Percentiles rank a stretch among this genome's conserved stretches.
Conservation (phyloP, 2,797 vertebrate species). For the Lacerta viridis region DNA sequence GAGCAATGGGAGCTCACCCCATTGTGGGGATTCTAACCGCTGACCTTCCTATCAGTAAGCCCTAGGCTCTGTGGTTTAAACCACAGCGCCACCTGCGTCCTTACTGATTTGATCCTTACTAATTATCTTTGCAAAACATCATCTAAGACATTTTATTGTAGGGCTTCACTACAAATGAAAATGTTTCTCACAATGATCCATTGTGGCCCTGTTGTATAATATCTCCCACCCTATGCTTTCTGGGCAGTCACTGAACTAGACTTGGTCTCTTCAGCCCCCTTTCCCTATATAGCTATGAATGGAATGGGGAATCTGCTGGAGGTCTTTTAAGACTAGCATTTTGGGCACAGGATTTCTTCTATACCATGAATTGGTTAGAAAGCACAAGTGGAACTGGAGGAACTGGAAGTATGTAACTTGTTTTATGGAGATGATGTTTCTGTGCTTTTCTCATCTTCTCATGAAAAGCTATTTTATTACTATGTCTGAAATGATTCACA, state of each 20-base stretch:
- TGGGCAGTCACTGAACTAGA: neutral
- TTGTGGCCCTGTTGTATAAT: neutral
- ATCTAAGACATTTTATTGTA: neutral
- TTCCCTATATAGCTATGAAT: neutral
- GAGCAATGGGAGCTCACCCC: no score
- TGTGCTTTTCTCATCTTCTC: neutral
- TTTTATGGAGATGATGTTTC: neutral
- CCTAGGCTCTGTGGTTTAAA: no score
- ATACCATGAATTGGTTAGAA: neutral
- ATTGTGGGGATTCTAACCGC: no score
- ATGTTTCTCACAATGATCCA: neutral
- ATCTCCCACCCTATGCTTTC: neutral
- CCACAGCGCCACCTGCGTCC: no score
- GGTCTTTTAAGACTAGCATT: neutral
- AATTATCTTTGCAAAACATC: neutral
- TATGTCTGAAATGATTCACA: neutral
- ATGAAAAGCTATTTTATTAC: neutral
- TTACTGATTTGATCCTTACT: neutral
- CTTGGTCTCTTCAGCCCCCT: neutral
- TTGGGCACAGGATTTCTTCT: neutral
- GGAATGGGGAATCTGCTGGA: neutral
- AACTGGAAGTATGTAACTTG: neutral
- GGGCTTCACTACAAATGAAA: neutral
- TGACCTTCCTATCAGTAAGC: no score
- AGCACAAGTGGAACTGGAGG: no score